Evolutionary conservation across 2,888 invertebrate genomes (phyloP).

Genomic region (Dolichomitus sp.): DNA sequence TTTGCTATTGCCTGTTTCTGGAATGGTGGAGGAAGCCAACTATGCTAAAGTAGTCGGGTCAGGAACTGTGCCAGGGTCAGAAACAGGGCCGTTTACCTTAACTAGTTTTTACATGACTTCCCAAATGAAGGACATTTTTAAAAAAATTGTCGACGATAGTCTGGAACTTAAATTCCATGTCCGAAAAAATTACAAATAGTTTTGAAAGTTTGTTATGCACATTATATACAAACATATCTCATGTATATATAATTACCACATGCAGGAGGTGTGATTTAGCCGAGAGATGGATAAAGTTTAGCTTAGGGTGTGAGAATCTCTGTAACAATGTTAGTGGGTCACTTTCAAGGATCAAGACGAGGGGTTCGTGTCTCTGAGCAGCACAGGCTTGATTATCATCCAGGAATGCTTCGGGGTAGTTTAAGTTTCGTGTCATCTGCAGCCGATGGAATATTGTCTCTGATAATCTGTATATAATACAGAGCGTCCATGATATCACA

Average conservation of each 20-base stretch:
- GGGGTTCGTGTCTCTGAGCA: constrained; percentile 35
- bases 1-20: no score
- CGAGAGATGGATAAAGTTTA: constrained; percentile 50
- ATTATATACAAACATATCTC: neutral
- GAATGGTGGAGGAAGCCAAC: no score
- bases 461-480: neutral
- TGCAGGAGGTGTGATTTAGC: constrained; percentile 1
- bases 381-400: constrained; percentile 54
- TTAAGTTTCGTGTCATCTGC: constrained; percentile 3
- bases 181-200: no score
- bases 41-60: no score
- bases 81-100: no score
- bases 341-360: constrained; percentile 18
- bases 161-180: no score
- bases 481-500: no score
- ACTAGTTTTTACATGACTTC: no score
- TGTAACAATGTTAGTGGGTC: constrained; percentile 54
- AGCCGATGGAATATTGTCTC: constrained; percentile 26
- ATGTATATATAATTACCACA: neutral
- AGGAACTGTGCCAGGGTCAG: no score
- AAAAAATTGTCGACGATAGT: neutral
- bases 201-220: neutral
- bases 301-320: constrained; percentile 29
- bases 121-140: no score
- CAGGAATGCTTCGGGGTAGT: constrained; percentile 36